A percentile compares a stretch with the other conserved stretches of the same genome.
These are phyloP conservation scores for Dorcus parallelipipedus DNA, from an alignment of 2,888 invertebrate genomes.

Conservation along the genomic window DNA sequence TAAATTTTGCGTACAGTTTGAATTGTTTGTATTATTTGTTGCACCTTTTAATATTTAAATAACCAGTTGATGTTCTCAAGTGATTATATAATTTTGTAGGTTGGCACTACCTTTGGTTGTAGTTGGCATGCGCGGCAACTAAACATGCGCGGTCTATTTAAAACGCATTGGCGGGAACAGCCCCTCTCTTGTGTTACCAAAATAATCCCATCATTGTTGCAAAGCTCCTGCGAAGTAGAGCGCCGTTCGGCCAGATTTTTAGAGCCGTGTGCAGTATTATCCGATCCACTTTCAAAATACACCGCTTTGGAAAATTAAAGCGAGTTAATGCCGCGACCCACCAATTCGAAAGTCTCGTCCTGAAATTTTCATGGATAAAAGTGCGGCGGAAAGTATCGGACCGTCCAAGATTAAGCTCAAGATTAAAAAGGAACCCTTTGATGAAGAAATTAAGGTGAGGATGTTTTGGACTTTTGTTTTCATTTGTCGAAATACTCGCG, in stretches of 20 bases:
- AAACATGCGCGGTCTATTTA: constrained; percentile 31
- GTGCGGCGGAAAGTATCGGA: constrained; percentile 19
- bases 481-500: constrained; percentile 2
- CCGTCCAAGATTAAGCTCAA: constrained; percentile 34
- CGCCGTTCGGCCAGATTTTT: constrained; percentile 19
- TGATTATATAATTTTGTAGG: no score
- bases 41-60: no score
- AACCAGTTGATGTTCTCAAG: no score
- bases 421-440: constrained; percentile 67
- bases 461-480: constrained; percentile 4
- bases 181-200: constrained; percentile 43
- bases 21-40: no score
- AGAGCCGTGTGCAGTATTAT: constrained; percentile 17
- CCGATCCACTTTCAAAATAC: constrained; percentile 2
- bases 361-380: constrained; percentile 38
- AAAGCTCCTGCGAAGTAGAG: constrained; percentile 32
- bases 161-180: constrained; percentile 40
- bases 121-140: not conserved
- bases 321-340: not conserved
- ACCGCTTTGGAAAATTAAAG: not conserved
- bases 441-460: constrained; percentile 74
- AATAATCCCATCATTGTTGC: constrained; percentile 44
- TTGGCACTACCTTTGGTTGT: no score
- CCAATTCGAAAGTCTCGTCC: not conserved
- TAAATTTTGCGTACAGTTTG: no score